A percentile compares a stretch with the other conserved stretches of the same genome.
Evolutionary conservation across 2,797 vertebrate genomes (phyloP).

Genomic region (Aselliscus stoliczkanus): DNA sequence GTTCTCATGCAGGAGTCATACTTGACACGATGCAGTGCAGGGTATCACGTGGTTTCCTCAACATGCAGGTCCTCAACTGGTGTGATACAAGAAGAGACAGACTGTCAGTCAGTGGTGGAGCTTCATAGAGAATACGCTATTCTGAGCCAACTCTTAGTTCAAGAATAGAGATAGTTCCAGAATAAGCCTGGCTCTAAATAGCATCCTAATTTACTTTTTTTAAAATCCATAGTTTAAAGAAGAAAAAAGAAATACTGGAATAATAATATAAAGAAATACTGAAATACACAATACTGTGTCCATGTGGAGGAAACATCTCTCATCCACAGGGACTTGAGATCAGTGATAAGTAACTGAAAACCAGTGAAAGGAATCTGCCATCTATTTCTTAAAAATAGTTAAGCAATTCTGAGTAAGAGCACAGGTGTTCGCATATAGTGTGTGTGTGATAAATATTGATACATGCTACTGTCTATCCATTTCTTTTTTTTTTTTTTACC

Average conservation of each 20-base stretch:
- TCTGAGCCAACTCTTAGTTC: neutral
- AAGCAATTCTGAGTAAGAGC: neutral
- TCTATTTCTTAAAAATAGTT: neutral
- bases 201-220: neutral
- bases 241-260: neutral
- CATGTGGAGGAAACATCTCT: neutral
- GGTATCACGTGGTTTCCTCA: neutral
- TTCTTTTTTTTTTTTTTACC: neutral
- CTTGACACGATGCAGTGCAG: accelerated
- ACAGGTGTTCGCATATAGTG: neutral
- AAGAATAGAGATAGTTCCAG: neutral
- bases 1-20: neutral
- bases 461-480: neutral
- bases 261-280: neutral
- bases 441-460: neutral
- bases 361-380: neutral
- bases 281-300: neutral
- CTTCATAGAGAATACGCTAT: neutral
- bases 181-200: neutral
- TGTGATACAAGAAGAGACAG: neutral
- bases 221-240: neutral
- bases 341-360: neutral
- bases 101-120: neutral
- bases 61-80: neutral
- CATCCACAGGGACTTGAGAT: neutral